Evolutionary conservation across 1,140 invertebrate species (phyloP).

Genomic region (Augochlora pura): DNA sequence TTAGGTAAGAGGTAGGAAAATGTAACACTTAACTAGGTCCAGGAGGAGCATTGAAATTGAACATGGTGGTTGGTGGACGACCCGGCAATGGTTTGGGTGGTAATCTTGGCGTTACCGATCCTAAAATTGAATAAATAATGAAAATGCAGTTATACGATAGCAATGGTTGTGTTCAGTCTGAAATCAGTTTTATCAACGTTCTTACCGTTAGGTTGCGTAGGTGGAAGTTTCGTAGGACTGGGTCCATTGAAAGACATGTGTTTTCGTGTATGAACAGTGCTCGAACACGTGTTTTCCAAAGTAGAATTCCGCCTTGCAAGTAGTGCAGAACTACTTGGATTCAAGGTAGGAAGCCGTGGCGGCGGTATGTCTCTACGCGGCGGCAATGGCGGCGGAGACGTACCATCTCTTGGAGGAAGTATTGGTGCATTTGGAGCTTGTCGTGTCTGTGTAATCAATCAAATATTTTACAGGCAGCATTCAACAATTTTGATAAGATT

Average conservation of each 20-base stretch:
- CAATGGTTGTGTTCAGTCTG: neutral
- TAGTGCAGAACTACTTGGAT: conserved; percentile 71
- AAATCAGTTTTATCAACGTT: conserved; percentile 12
- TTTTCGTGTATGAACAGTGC: conserved; percentile 69
- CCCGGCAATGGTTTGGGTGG: conserved; percentile 79
- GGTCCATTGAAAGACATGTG: conserved; percentile 79
- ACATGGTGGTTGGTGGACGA: conserved; percentile 77
- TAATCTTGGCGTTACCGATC: conserved; percentile 77
- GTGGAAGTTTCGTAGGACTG: conserved; percentile 75
- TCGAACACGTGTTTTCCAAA: conserved; percentile 71
- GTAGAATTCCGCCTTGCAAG: conserved; percentile 78
- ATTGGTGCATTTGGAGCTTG: conserved; percentile 83
- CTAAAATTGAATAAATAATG: conserved; percentile 48
- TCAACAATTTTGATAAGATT: neutral
- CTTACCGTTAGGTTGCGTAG: conserved; percentile 77
- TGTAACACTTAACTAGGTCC: conserved; percentile 74
- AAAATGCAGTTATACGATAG: neutral
- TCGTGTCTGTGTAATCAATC: conserved; percentile 73
- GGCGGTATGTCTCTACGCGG: conserved; percentile 81
- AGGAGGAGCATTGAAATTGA: conserved; percentile 77
- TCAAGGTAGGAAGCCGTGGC: conserved; percentile 76
- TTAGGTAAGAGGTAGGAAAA: conserved; percentile 53
- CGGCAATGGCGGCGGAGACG: conserved; percentile 83
- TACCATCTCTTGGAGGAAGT: conserved; percentile 82
- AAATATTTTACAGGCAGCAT: neutral